Conservation (phyloP, 64 coral and sea anemone genomes). For the Platygyra sinensis region DNA sequence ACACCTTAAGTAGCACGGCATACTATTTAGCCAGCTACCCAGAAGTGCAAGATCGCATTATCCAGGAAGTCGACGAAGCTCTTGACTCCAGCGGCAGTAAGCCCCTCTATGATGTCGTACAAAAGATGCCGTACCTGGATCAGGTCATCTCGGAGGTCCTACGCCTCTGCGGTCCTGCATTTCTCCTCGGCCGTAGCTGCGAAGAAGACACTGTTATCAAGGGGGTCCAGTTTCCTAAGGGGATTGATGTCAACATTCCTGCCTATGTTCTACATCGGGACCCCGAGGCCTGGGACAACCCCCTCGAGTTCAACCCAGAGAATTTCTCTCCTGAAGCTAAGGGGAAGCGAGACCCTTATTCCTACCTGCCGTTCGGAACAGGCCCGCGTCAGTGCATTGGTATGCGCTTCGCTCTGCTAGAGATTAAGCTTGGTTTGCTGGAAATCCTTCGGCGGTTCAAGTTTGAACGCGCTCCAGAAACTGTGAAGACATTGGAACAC, state of each 20-base stretch:
- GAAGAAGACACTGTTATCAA: conserved; percentile 41
- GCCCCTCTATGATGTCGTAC: conserved; percentile 66
- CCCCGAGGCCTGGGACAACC: conserved; percentile 73
- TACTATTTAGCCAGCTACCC: conserved; percentile 66
- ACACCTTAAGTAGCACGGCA: conserved; percentile 57
- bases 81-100: conserved; percentile 13
- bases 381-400: conserved; percentile 86
- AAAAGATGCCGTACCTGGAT: conserved; percentile 64
- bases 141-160: conserved; percentile 73
- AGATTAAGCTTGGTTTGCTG: conserved; percentile 67
- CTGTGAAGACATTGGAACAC: conserved; percentile 53
- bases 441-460: conserved; percentile 62
- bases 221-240: conserved; percentile 62
- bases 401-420: conserved; percentile 74
- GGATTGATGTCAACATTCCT: conserved; percentile 71
- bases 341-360: conserved; percentile 70
- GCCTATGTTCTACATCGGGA: conserved; percentile 72
- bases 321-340: conserved; percentile 73
- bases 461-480: conserved; percentile 71
- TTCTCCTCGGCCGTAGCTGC: conserved; percentile 34
- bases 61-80: conserved; percentile 72
- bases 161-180: conserved; percentile 57
- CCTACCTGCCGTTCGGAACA: conserved; percentile 76
- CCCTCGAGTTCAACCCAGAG: conserved; percentile 74
- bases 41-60: conserved; percentile 73